Evolutionary conservation across 2,888 invertebrate species (phyloP), one percentile per base, ranked within the genome.

Genomic region (Formica aserva): DNA sequence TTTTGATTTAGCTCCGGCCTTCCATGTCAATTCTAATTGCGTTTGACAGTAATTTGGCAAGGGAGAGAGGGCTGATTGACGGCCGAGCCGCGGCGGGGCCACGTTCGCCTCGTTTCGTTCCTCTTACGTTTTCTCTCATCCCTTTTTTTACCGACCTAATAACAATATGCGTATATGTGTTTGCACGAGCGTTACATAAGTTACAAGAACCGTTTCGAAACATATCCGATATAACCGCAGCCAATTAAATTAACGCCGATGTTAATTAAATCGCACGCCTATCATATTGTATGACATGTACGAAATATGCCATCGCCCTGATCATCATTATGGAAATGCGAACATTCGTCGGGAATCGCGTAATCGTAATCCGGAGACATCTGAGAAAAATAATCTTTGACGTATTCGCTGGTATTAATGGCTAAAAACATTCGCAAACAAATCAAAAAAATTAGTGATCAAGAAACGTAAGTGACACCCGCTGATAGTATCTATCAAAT

Each of bases 41-140:
- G 86, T 91, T 92, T 91, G 92, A 92, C 92, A 92, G 91, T 92
- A 91, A 92, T 92, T 92, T 88, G 89, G 86, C 85, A 86, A 88
- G 88, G 85, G 86, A 84, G 88, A 83, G 86, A 85, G 85, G 60
- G 74, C 83, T 87, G 90, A 90, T 90, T 90, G 90, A 90, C 91
- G 87, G 88, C 65, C 41, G 66, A 69, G 65, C 75, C 67, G 57
- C 35, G 41, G n/a, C 83, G 57, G 81, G 67, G 82, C 65, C 52
- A 60, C 82, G 81, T 77, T 83, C 71, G 66, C 48, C 57, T 82
- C 80, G 63, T 77, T 72, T 72, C 82, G 85, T 83, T 84, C 67
- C 69, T 83, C 62, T 35, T 52, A 57, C 71, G 35, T 67, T 71
- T 71, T 83, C 76, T 78, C 71, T 83, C 65, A 72, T 65, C 26